Evolutionary conservation across 2,113 vertebrate genomes (phyloP).

Genomic region (Delphinapterus leucas): DNA sequence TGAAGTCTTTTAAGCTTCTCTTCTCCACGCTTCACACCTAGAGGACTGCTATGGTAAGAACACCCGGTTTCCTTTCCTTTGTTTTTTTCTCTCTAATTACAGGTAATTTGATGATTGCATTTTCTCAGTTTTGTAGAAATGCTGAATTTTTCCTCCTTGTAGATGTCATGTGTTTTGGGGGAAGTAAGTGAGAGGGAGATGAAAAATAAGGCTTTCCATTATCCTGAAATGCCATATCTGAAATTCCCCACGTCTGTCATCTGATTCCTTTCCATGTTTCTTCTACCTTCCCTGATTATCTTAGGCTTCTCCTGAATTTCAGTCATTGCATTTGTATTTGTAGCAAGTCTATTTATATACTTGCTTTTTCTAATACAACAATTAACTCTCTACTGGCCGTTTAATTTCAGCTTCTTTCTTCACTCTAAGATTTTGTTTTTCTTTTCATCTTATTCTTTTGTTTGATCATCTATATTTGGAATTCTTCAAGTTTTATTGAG

Average conservation of each 20-base stretch:
- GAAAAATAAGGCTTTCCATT: not conserved
- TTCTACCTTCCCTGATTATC: not conserved
- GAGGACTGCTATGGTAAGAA: not conserved
- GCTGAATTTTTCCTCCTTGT: not conserved
- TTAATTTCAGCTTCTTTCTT: not conserved
- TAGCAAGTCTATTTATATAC: not conserved
- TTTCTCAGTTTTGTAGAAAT: not conserved
- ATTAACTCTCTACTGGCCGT: not conserved
- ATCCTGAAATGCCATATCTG: not conserved
- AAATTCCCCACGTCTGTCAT: not conserved
- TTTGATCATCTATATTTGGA: not conserved
- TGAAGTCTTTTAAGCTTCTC: not conserved
- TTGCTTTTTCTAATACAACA: not conserved
- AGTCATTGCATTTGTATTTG: not conserved
- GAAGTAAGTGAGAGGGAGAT: not conserved
- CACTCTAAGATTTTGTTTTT: not conserved
- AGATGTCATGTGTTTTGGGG: not conserved
- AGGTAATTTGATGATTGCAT: not conserved
- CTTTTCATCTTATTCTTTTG: not conserved
- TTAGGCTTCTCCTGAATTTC: not conserved
- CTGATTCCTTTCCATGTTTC: not conserved
- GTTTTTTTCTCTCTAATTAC: not conserved
- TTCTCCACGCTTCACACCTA: not conserved
- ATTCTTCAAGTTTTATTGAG: not conserved
- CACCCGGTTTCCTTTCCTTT: not conserved